These are phyloP conservation scores for Ctenosaura bakeri DNA, from an alignment of 2,797 vertebrate species.

Conservation along the genomic window DNA sequence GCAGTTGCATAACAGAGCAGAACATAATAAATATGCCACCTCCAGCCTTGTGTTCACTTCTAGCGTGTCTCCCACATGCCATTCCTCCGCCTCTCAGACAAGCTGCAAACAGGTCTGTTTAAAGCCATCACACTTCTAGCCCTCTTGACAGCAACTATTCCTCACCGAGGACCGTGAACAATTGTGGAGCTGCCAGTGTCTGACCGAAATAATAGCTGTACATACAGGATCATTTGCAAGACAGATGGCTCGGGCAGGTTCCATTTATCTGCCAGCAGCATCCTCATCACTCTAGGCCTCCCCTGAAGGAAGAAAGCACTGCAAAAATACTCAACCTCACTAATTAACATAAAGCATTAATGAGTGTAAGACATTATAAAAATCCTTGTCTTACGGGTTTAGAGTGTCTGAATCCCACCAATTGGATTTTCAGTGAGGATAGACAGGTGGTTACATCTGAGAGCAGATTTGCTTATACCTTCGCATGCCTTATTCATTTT, in stretches of 20 bases:
- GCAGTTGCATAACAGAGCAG: constrained; percentile 15
- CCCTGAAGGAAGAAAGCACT: constrained; percentile 32
- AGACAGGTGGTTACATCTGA: constrained; percentile 7
- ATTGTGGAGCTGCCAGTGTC: constrained; percentile 69
- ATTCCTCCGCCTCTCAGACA: constrained; percentile 59
- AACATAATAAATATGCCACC: constrained; percentile 31
- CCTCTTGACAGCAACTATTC: constrained; percentile 72
- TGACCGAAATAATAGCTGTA: constrained; percentile 79
- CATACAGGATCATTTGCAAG: constrained; percentile 76
- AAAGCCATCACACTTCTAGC: constrained; percentile 59
- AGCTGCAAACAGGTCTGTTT: constrained; percentile 64
- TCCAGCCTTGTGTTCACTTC: background rate
- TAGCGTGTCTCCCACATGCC: constrained; percentile 10
- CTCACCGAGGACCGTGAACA: constrained; percentile 73
- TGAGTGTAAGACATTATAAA: constrained; percentile 41
- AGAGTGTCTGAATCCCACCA: background rate
- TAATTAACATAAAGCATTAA: constrained; percentile 48
- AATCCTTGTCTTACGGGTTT: background rate
- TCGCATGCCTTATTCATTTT: background rate
- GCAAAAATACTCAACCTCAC: constrained; percentile 52
- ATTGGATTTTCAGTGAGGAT: background rate
- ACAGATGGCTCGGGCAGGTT: constrained; percentile 70
- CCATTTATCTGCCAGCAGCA: constrained; percentile 69
- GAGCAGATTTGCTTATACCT: background rate
- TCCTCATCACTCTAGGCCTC: constrained; percentile 59